These are phyloP conservation scores for Acrocera orbiculus DNA, from an alignment of 2,888 invertebrate species.

Conservation along the genomic window DNA sequence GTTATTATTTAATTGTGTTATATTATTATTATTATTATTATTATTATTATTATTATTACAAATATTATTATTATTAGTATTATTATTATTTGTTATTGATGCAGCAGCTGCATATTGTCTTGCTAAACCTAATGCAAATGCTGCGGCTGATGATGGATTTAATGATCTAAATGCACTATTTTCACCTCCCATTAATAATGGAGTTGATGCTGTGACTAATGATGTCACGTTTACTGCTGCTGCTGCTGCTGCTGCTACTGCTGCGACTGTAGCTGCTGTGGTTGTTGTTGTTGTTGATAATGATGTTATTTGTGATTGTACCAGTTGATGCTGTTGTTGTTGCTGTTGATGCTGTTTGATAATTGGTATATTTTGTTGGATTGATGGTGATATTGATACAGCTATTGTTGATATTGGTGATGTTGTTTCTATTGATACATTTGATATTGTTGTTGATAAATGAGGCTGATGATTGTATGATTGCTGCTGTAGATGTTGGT, in stretches of 20 bases:
- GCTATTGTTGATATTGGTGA: constrained; percentile 4
- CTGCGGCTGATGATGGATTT: constrained; percentile 41
- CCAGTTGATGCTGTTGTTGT: constrained; percentile 9
- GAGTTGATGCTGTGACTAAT: constrained; percentile 33
- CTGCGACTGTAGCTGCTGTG: constrained; percentile 5
- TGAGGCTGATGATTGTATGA: constrained; percentile 10
- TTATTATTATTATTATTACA: not conserved
- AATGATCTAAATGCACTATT: constrained; percentile 73
- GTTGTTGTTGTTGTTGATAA: constrained; percentile 5
- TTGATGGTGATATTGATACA: constrained; percentile 4
- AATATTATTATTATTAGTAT: not conserved
- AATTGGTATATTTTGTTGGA: constrained; percentile 33
- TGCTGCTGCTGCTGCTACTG: constrained; percentile 17
- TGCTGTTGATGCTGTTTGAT: not conserved
- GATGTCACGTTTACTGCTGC: constrained; percentile 16
- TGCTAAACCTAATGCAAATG: constrained; percentile 30
- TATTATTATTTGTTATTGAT: constrained; percentile 9
- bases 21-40: not conserved
- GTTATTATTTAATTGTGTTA: constrained; percentile 1
- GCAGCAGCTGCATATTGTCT: constrained; percentile 21
- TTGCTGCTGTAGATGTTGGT: constrained; percentile 8
- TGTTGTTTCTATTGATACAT: constrained; percentile 8
- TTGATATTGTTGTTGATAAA: constrained; percentile 1
- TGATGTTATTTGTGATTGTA: constrained; percentile 2
- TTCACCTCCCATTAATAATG: constrained; percentile 68